A percentile compares a stretch with the other conserved stretches of the same genome.
Evolutionary conservation across 2,113 vertebrate species (phyloP).

Genomic region (Vulpes lagopus): DNA sequence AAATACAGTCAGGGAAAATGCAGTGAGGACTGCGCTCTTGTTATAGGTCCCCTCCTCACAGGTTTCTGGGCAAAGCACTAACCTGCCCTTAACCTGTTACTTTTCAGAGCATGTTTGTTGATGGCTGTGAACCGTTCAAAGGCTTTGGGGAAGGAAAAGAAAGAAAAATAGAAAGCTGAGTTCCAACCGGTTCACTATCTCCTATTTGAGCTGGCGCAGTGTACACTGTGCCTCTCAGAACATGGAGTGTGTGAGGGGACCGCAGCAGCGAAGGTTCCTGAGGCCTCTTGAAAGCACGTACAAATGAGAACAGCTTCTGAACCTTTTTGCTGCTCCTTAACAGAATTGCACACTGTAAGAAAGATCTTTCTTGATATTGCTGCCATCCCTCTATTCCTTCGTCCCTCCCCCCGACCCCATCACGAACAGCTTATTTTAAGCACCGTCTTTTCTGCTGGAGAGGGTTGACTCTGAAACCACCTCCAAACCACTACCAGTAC

Average conservation of each 20-base stretch:
- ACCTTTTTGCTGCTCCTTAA: not conserved
- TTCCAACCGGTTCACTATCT: constrained; percentile 67
- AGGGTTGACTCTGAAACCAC: not conserved
- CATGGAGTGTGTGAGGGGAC: not conserved
- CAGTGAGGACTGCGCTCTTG: fast-evolving
- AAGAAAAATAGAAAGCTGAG: not conserved
- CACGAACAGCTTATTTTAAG: not conserved
- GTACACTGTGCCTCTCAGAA: constrained; percentile 52
- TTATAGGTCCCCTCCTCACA: not conserved
- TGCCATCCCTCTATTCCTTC: not conserved
- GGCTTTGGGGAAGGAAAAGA: constrained; percentile 53
- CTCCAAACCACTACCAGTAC: not conserved
- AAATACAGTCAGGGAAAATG: not conserved
- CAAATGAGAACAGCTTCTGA: not conserved
- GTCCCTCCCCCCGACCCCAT: fast-evolving
- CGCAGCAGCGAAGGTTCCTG: not conserved
- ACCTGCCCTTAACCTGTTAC: constrained; percentile 59
- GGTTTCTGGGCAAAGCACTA: not conserved
- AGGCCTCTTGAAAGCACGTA: constrained; percentile 3
- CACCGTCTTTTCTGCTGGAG: not conserved
- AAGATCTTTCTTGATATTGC: not conserved
- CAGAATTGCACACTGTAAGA: not conserved
- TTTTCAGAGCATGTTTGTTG: constrained; percentile 77
- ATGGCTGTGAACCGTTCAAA: constrained; percentile 78
- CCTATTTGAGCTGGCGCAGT: constrained; percentile 63